Conservation (phyloP, 2,888 invertebrate genomes). For the Lissocephala sabroskyi region DNA sequence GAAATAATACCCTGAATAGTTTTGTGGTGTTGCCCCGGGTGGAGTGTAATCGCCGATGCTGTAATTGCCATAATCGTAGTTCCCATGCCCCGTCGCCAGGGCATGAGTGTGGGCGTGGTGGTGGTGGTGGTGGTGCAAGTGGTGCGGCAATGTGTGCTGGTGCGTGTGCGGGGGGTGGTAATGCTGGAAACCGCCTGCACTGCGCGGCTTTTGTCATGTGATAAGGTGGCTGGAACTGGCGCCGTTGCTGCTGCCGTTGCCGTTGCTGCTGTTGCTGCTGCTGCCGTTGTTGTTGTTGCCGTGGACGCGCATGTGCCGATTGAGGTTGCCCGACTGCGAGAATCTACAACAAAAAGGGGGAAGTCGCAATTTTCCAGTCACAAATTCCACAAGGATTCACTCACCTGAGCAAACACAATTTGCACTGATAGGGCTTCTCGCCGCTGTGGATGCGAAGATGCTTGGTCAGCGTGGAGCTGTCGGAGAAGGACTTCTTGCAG, state of each 20-base stretch:
- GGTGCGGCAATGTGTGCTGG: conserved; percentile 33
- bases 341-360: conserved; percentile 75
- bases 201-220: conserved; percentile 76
- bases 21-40: conserved; percentile 70
- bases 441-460: conserved; percentile 84
- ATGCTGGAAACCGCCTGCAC: conserved; percentile 70
- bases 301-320: conserved; percentile 99
- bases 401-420: conserved; percentile 90
- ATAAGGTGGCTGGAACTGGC: conserved; percentile 72
- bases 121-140: conserved; percentile 35
- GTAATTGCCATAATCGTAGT: conserved; percentile 64
- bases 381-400: conserved; percentile 2
- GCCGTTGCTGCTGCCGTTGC: conserved; percentile 9
- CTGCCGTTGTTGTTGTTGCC: conserved; percentile 75
- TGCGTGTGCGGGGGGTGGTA: conserved; percentile 66
- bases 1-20: conserved; percentile 72
- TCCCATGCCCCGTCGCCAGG: conserved; percentile 23
- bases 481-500: conserved; percentile 99
- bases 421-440: conserved; percentile 98
- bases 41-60: conserved; percentile 70
- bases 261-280: conserved; percentile 29
- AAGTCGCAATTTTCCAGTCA: background rate
- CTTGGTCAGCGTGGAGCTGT: conserved; percentile 98
- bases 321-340: conserved; percentile 98
- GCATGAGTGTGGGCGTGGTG: conserved; percentile 21